Percentiles rank a stretch among this genome's conserved stretches.
phyloP scores from a whole-genome alignment of 2,113 vertebrate genomes.

The Cisticola juncidis region DNA sequence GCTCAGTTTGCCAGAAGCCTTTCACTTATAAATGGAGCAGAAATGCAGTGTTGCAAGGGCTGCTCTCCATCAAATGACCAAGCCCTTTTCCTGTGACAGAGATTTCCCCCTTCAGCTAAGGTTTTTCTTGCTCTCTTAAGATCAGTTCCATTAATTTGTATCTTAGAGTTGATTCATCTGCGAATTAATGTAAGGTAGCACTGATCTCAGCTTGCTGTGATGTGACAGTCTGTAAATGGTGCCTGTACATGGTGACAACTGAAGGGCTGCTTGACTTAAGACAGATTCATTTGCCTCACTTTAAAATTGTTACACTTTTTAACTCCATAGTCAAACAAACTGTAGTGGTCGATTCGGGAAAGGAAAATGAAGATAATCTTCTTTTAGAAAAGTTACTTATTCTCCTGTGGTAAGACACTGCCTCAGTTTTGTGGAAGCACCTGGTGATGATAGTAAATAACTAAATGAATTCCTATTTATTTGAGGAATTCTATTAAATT shows the following conservation, averaged over 20 bases:
- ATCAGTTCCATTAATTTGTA: background rate
- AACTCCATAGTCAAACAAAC: background rate
- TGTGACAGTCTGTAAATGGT: background rate
- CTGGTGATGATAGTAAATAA: background rate
- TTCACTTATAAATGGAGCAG: accelerated
- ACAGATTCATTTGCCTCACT: background rate
- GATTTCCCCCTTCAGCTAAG: background rate
- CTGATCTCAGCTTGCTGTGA: background rate
- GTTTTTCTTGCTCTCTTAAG: background rate
- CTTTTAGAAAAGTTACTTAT: background rate
- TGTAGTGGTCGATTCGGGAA: accelerated
- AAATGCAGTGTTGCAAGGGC: background rate
- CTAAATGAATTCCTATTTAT: background rate
- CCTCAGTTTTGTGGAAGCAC: background rate
- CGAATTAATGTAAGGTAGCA: accelerated
- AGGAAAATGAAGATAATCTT: background rate
- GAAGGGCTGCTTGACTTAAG: background rate
- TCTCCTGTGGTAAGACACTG: background rate
- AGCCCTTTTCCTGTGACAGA: background rate
- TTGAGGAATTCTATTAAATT: background rate
- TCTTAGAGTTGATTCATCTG: background rate
- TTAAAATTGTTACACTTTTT: background rate
- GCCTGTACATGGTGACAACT: accelerated
- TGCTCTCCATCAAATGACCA: background rate
- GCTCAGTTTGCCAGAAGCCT: background rate